Evolutionary conservation across 2,113 vertebrate species (phyloP).

Genomic region (Lanius collurio): DNA sequence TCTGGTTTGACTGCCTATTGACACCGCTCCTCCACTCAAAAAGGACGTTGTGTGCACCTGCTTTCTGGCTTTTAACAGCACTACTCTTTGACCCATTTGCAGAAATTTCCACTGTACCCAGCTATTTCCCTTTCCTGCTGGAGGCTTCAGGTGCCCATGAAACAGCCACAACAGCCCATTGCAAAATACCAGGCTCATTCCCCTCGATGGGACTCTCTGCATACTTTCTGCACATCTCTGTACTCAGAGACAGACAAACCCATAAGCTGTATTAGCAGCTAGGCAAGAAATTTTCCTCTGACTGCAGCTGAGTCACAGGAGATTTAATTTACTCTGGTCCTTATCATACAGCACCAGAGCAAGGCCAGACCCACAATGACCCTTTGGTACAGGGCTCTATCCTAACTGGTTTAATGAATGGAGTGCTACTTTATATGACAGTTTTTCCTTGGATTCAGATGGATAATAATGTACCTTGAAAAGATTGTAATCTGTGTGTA

Average conservation of each 20-base stretch:
- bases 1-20: not conserved
- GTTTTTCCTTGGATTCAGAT: not conserved
- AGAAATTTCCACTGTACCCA: not conserved
- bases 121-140: not conserved
- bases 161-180: not conserved
- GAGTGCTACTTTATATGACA: not conserved
- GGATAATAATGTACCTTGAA: not conserved
- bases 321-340: not conserved
- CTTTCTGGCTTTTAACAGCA: conserved; percentile 27
- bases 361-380: not conserved
- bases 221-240: not conserved
- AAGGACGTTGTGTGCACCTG: conserved; percentile 51
- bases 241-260: not conserved
- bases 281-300: not conserved
- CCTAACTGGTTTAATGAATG: not conserved
- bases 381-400: not conserved
- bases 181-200: not conserved
- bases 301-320: not conserved
- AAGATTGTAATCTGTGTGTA: not conserved
- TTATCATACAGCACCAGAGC: not conserved
- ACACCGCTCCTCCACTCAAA: not conserved
- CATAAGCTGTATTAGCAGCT: not conserved
- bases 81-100: not conserved
- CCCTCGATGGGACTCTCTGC: not conserved
- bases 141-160: not conserved